Percentiles rank a stretch among this genome's conserved stretches.
These are phyloP conservation scores for Calosoma granatense DNA, from an alignment of 1,140 invertebrate genomes.

Conservation along the genomic window DNA sequence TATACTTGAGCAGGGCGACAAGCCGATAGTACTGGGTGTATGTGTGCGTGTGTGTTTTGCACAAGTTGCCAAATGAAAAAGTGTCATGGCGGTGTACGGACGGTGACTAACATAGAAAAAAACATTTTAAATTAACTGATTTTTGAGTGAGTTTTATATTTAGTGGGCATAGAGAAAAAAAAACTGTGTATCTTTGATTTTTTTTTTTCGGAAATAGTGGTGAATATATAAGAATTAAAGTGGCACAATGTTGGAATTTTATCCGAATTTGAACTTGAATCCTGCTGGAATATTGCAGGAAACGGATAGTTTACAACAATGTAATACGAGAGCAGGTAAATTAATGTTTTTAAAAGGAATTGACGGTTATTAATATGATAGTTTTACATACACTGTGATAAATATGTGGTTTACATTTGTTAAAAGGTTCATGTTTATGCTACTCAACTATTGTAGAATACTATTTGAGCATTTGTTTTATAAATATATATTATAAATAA, in stretches of 20 bases:
- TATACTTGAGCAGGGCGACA: neutral
- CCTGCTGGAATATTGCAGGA: constrained; percentile 41
- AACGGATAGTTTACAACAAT: constrained; percentile 33
- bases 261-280: constrained; percentile 33
- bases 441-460: too few species aligned
- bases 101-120: neutral
- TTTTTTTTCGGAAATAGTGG: neutral
- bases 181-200: neutral
- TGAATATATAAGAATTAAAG: neutral
- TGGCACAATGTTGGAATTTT: constrained; percentile 34
- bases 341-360: too few species aligned
- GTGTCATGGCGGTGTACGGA: neutral
- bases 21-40: neutral
- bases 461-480: too few species aligned
- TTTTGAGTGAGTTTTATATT: neutral
- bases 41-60: neutral
- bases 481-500: too few species aligned
- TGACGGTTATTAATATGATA: too few species aligned
- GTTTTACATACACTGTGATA: too few species aligned
- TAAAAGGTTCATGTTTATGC: too few species aligned
- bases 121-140: neutral
- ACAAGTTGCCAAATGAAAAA: neutral
- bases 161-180: neutral
- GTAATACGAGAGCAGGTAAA: constrained; percentile 41
- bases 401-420: too few species aligned